Conservation (phyloP, 2,797 vertebrate genomes). For the Lutra lutra region DNA sequence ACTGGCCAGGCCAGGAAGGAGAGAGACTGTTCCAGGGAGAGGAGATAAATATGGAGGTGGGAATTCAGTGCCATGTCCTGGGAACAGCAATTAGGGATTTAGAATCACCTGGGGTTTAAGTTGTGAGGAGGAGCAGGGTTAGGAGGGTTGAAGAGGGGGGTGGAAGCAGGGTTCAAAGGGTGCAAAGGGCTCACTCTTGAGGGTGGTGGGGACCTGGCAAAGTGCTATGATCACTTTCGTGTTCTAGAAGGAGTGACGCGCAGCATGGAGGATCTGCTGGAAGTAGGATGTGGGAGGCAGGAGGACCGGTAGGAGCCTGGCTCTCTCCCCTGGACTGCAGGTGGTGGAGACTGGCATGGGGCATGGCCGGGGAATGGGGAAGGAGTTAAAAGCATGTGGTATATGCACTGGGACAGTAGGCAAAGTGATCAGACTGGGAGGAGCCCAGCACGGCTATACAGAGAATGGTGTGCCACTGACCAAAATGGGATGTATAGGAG, state of each 20-base stretch:
- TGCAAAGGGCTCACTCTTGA: not conserved
- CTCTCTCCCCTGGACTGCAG: rapidly evolving
- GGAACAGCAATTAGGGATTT: not conserved
- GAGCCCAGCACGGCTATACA: not conserved
- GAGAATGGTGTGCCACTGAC: not conserved
- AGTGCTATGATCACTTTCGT: not conserved
- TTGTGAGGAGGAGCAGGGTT: not conserved
- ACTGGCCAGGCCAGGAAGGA: not conserved
- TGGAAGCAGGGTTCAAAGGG: not conserved
- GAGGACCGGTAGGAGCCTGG: no score
- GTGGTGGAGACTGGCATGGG: not conserved
- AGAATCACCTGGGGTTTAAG: not conserved
- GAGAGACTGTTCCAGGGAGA: not conserved
- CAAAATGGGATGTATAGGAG: not conserved
- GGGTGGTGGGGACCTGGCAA: not conserved
- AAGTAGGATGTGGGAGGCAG: no score
- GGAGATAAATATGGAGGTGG: not conserved
- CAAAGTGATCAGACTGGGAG: not conserved
- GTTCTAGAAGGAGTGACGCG: not conserved
- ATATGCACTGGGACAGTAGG: no score
- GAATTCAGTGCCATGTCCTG: rapidly evolving
- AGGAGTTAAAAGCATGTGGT: not conserved
- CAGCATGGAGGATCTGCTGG: not conserved
- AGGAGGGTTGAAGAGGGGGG: no score
- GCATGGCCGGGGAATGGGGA: not conserved